phyloP scores from a whole-genome alignment of 2,888 invertebrate genomes.

The Gnatocerus cornutus region DNA sequence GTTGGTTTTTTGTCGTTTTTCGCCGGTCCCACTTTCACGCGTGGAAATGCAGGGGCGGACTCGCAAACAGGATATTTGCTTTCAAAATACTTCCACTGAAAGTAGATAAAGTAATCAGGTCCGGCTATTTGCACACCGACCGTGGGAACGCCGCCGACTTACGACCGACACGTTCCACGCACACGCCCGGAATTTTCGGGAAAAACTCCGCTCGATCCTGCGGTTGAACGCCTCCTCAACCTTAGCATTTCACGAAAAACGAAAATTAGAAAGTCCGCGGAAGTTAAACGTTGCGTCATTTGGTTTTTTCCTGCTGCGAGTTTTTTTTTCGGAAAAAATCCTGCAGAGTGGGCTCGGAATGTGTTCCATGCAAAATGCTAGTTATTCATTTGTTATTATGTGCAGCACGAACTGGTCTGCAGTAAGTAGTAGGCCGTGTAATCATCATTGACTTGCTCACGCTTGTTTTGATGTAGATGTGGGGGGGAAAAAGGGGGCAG shows the following conservation, averaged over 20 bases:
- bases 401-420: conserved; percentile 57
- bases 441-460: conserved; percentile 57
- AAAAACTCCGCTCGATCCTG: too few species aligned
- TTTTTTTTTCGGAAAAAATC: conserved; percentile 7
- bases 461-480: conserved; percentile 63
- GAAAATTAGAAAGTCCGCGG: conserved; percentile 20
- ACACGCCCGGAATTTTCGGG: too few species aligned
- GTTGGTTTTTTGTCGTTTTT: conserved; percentile 18
- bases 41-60: neutral
- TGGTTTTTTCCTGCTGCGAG: neutral
- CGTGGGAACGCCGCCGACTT: conserved; percentile 17
- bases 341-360: conserved; percentile 51
- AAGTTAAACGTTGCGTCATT: conserved; percentile 10
- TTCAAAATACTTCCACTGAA: conserved; percentile 26
- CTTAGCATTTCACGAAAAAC: conserved; percentile 16
- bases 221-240: conserved; percentile 6
- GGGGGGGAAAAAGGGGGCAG: conserved; percentile 67
- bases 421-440: conserved; percentile 58
- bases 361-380: conserved; percentile 59
- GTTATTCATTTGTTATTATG: conserved; percentile 58
- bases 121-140: conserved; percentile 9
- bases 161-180: conserved; percentile 36
- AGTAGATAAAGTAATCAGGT: conserved; percentile 25
- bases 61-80: conserved; percentile 15
- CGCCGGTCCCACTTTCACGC: neutral